Percentiles rank a stretch among this genome's conserved stretches.
Evolutionary conservation across 2,113 vertebrate genomes (phyloP).

Genomic region (Aspiorhynchus laticeps): DNA sequence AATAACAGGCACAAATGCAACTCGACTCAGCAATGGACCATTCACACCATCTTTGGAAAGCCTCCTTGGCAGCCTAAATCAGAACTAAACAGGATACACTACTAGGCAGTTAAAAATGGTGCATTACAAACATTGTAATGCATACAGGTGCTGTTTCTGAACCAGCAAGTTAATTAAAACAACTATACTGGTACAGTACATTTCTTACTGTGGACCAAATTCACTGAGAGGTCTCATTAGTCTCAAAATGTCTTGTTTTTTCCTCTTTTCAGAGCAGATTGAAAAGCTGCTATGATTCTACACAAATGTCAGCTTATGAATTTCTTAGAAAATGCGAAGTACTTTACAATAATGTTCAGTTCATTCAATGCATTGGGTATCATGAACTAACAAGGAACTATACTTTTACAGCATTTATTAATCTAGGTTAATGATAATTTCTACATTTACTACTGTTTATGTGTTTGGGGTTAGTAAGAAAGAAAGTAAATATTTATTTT

Average conservation of each 20-base stretch:
- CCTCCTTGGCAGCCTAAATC: not conserved
- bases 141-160: slow-evolving; percentile 18
- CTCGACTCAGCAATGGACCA: slow-evolving; percentile 25
- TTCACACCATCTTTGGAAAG: not conserved
- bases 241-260: not conserved
- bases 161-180: slow-evolving; percentile 13
- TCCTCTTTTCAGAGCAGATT: not conserved
- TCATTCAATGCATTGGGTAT: not conserved
- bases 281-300: not conserved
- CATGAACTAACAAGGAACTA: not conserved
- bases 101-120: not conserved
- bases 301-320: not conserved
- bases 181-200: not conserved
- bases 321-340: slow-evolving; percentile 1
- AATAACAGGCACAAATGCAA: slow-evolving; percentile 22
- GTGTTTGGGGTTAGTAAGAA: not conserved
- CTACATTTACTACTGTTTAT: not conserved
- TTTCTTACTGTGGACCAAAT: slow-evolving; percentile 46
- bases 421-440: not conserved
- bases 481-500: not conserved
- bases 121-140: not conserved
- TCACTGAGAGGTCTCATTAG: not conserved
- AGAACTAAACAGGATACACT: not conserved
- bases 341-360: slow-evolving; percentile 2
- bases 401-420: not conserved